Conservation (phyloP, 1,140 invertebrate genomes). For the Drosophila simulans region DNA sequence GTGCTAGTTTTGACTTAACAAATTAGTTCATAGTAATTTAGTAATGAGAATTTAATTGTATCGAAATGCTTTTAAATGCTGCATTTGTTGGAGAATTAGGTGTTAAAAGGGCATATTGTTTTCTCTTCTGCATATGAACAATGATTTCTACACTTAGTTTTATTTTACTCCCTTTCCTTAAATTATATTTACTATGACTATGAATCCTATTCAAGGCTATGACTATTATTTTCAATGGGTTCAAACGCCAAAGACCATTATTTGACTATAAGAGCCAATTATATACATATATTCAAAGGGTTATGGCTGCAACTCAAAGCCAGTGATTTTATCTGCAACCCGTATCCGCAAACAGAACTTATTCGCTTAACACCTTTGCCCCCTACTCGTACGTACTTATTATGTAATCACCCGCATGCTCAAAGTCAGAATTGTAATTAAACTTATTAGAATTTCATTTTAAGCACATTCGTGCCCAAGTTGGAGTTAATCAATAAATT, state of each 20-base stretch:
- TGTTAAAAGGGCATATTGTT: no score
- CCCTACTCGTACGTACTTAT: neutral
- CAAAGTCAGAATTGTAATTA: conserved; percentile 35
- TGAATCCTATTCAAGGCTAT: neutral
- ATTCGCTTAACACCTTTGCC: conserved; percentile 45
- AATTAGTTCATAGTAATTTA: conserved; percentile 19
- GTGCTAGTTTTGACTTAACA: neutral
- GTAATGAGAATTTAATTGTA: neutral
- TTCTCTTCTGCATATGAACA: no score
- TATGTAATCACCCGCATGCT: conserved; percentile 1
- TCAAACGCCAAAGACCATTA: conserved; percentile 1
- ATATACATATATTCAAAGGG: neutral
- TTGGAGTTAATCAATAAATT: conserved; percentile 56
- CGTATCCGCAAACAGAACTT: conserved; percentile 24
- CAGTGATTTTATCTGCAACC: conserved; percentile 20
- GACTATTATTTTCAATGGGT: neutral
- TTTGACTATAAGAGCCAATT: conserved; percentile 25
- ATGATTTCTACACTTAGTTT: no score
- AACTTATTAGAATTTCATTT: conserved; percentile 53
- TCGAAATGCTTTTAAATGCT: neutral
- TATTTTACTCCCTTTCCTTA: neutral
- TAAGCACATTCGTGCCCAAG: conserved; percentile 13
- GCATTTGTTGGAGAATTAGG: neutral
- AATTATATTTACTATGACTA: neutral
- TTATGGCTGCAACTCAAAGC: neutral